Conservation (phyloP, 1,140 invertebrate species). For the Drosophila ercepeae region DNA sequence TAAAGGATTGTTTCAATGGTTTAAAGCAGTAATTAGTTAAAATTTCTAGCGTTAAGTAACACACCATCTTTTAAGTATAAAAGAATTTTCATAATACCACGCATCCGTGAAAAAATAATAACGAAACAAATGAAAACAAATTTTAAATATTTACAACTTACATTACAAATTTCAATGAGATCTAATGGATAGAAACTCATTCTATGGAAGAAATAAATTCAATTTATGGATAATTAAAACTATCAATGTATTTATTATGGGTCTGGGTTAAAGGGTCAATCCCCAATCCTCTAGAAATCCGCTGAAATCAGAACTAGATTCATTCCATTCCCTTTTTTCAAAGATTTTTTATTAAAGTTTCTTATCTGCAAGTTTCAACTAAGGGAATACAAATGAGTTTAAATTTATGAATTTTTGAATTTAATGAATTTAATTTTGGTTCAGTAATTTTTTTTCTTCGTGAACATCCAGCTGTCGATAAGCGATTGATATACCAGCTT, state of each 20-base stretch:
- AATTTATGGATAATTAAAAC: conserved; percentile 78
- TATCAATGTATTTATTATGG: background rate
- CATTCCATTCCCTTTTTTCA: too few species aligned
- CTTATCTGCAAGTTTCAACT: too few species aligned
- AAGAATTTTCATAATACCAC: conserved; percentile 65
- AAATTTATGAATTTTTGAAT: background rate
- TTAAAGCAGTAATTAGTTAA: conserved; percentile 76
- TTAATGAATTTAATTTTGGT: background rate
- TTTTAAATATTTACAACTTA: conserved; percentile 80
- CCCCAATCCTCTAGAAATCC: too few species aligned
- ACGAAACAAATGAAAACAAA: conserved; percentile 56
- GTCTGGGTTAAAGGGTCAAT: too few species aligned
- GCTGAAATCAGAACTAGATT: too few species aligned
- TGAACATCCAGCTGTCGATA: conserved; percentile 41
- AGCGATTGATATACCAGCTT: conserved; percentile 44
- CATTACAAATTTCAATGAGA: conserved; percentile 75
- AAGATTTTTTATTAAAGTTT: too few species aligned
- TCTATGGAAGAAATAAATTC: conserved; percentile 80
- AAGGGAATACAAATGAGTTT: too few species aligned
- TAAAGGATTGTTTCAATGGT: conserved; percentile 74
- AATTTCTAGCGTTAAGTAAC: conserved; percentile 70
- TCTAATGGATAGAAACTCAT: conserved; percentile 66
- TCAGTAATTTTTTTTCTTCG: background rate
- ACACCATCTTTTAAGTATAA: conserved; percentile 54
- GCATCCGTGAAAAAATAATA: conserved; percentile 41